Conservation (phyloP, 2,888 invertebrate genomes). For the Yponomeuta evonymella region DNA sequence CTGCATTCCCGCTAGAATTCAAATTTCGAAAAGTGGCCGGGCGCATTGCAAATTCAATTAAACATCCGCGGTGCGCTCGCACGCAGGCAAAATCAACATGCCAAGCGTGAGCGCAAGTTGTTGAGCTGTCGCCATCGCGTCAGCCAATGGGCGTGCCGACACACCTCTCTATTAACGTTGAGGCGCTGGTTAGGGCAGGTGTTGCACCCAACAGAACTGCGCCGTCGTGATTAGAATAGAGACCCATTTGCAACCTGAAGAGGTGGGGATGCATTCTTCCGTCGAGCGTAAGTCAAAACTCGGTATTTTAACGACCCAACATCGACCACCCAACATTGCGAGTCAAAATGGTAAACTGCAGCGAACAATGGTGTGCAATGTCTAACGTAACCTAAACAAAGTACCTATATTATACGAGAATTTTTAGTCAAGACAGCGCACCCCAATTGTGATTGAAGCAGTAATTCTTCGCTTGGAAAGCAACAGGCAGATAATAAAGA, state of each 20-base stretch:
- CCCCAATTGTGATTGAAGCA: not conserved
- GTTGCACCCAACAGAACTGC: not conserved
- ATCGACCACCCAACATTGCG: not conserved
- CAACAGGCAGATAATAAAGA: constrained; percentile 47
- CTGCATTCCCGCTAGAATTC: not conserved
- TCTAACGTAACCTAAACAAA: not conserved
- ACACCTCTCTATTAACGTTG: constrained; percentile 67
- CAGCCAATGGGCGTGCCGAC: constrained; percentile 57
- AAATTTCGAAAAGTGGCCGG: not conserved
- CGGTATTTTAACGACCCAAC: not conserved
- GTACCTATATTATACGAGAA: not conserved
- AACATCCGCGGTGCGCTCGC: constrained; percentile 6
- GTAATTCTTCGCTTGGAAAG: constrained; percentile 17
- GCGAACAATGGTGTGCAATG: constrained; percentile 4
- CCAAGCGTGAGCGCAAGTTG: constrained; percentile 19
- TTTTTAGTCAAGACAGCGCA: not conserved
- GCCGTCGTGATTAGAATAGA: constrained; percentile 9
- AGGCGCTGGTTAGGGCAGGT: constrained; percentile 25
- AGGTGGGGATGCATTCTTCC: not conserved
- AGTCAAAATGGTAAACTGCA: not conserved
- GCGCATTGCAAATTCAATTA: constrained; percentile 13
- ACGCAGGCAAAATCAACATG: constrained; percentile 33
- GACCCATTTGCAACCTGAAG: constrained; percentile 4
- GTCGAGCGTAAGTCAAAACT: not conserved
- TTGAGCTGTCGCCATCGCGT: constrained; percentile 44